Evolutionary conservation across 37 sponge, comb jelly and placozoan species (phyloP), one percentile per base, ranked within the genome.

Genomic region (Tethya wilhelma): DNA sequence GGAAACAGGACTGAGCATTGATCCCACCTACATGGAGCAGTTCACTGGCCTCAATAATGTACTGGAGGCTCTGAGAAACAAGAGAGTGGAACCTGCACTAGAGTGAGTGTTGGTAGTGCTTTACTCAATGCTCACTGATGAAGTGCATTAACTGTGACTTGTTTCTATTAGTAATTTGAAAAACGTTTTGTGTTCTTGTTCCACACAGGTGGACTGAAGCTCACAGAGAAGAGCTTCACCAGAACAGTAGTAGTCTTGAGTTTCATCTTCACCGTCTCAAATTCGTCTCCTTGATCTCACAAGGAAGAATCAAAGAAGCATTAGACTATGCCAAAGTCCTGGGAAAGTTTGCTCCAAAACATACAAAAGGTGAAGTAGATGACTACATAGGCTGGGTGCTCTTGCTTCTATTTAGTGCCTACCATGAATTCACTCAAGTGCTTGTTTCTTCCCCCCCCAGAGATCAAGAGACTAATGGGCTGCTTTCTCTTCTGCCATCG

Each of bases 401-500:
- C 28, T 3, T 58, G 59, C 28, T 58, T 4, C 12, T 14, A 28
- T 58, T 58, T 30, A 4, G 2, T 64, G 32, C 65, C 65, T 23
- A 9, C 25, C 6, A 60, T 60, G n/a, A n/a, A 8, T 49, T 49
- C 22, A 60, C 7, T 17, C 22, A 12, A n/a, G 63, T 46, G 20
- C 22, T 36, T 46, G 55, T 22, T 58, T 22, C 11, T 29, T 60
- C 14, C 29, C 22, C 31, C 17, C 55, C 1, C 84, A 94, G 95
- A 94, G 59, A 78, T 94, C 38, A 90, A 94, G 49, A 70, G 81
- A 44, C 67, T 94, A 45, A 94, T 94, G 95, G 95, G 91, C 0
- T 90, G 88, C 62, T 81, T 94, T 14, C 79, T 86, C 23, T 94
- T 82, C 67, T 38, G 31, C 53, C 76, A 83, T 28, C 56, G 82